phyloP scores from a whole-genome alignment of 1,140 invertebrate genomes.

The Galleria mellonella region DNA sequence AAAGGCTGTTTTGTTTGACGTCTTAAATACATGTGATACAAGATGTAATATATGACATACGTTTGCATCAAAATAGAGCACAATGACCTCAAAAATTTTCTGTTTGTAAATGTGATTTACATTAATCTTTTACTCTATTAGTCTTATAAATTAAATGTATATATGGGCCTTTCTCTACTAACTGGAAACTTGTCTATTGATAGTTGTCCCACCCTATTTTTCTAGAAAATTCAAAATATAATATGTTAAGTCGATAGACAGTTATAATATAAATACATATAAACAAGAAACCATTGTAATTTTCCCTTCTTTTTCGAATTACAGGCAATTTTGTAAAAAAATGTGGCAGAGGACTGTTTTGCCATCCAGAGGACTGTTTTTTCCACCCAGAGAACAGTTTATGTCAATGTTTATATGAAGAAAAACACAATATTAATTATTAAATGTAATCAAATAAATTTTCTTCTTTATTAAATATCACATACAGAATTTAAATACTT shows the following conservation, averaged over 20 bases:
- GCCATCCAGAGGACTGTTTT: slow-evolving; percentile 3
- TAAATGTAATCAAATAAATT: slow-evolving; percentile 12
- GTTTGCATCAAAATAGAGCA: too few relatives aligned
- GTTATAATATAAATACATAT: slow-evolving; percentile 11
- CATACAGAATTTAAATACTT: slow-evolving; percentile 14
- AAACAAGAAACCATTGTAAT: slow-evolving; percentile 14
- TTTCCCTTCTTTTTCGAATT: slow-evolving; percentile 3
- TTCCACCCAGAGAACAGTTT: slow-evolving; percentile 1
- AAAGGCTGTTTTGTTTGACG: too few relatives aligned
- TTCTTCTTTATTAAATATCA: slow-evolving; percentile 15
- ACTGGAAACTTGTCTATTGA: slow-evolving; percentile 12
- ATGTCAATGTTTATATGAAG: neutral
- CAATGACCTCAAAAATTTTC: too few relatives aligned
- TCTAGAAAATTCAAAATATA: slow-evolving; percentile 10
- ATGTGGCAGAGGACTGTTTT: slow-evolving; percentile 2
- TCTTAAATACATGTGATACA: too few relatives aligned
- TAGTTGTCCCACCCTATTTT: slow-evolving; percentile 9
- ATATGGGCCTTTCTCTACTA: slow-evolving; percentile 13
- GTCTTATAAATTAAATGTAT: too few relatives aligned
- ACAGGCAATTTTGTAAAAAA: slow-evolving; percentile 3
- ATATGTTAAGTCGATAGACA: slow-evolving; percentile 11
- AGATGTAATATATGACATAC: too few relatives aligned
- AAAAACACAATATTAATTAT: neutral
- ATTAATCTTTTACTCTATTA: too few relatives aligned
- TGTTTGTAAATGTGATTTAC: too few relatives aligned